Evolutionary conservation across 2,113 vertebrate genomes (phyloP), one percentile per base, ranked within the genome.

Genomic region (Brachypteracias leptosomus): DNA sequence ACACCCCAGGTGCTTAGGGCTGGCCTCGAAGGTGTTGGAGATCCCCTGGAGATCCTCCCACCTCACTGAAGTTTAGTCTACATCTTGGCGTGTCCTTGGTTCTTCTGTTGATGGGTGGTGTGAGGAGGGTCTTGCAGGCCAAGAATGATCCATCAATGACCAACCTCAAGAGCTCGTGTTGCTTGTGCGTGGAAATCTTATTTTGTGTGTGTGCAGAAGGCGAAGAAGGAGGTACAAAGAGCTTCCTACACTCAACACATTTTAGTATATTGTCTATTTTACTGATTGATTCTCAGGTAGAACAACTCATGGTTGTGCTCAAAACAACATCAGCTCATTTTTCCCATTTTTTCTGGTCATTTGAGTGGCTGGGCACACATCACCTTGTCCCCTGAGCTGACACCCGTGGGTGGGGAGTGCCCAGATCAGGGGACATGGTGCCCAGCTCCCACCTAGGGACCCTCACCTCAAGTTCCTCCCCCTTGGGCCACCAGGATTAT

Each of bases 401-500:
- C n/a, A n/a, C n/a, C n/a, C n/a, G 4, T 44, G 9, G 26, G 31
- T 4, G 40, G 49, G 33, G 0, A 1, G 12, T 0, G 40, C 0
- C 10, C 40, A 11, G 24, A 1, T 5, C 2, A 3, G 79, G 61
- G 47, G 38, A 4, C 4, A 0, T 0, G 7, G 24, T 10, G 25
- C 38, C n/a, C 4, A 1, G 16, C 8, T 35, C 46, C 55, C 26
- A 11, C 26, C 0, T 0, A 3, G 1, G 11, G 22, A 16, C 51
- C 58, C 22, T 28, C 21, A 36, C 29, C 55, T 57, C 47, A 71
- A 58, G 29, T 28, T 84, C 62, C 62, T 63, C 40, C 54, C 15
- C 46, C 46, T 47, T 47, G 46, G 15, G 13, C 55, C 70, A 66
- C 85, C 61, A 81, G 33, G 63, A 33, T 16, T 5, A 31, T 66